Evolutionary conservation across 2,113 vertebrate species (phyloP).

Genomic region (Neodontobutis hainanensis): DNA sequence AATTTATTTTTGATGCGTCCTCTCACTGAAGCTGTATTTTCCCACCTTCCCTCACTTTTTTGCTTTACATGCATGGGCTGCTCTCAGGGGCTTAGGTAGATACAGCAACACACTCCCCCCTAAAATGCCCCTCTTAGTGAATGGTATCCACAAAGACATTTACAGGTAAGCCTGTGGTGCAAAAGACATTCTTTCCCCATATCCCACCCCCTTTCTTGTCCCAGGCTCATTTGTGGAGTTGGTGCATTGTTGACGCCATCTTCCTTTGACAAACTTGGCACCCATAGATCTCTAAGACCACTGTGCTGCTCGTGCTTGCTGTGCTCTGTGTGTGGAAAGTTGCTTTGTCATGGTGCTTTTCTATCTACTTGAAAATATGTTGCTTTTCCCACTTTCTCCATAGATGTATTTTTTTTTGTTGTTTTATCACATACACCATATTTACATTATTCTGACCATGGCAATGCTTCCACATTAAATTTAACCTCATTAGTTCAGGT

Average conservation of each 20-base stretch:
- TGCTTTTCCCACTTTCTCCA: constrained; percentile 25
- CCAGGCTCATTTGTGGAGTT: constrained; percentile 40
- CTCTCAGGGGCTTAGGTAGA: constrained; percentile 84
- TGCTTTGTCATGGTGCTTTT: constrained; percentile 29
- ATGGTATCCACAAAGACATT: constrained; percentile 87
- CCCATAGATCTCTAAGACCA: constrained; percentile 12
- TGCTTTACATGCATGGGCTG: constrained; percentile 64
- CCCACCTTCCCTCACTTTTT: constrained; percentile 42
- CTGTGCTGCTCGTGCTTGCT: constrained; percentile 52
- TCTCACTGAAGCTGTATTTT: constrained; percentile 49
- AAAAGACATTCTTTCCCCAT: constrained; percentile 12
- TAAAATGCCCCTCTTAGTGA: constrained; percentile 94
- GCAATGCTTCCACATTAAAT: background rate
- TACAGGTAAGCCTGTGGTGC: constrained; percentile 86
- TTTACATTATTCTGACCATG: too few relatives aligned
- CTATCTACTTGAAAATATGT: constrained; percentile 14
- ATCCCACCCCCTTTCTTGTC: constrained; percentile 27
- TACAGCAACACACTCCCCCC: constrained; percentile 89
- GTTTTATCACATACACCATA: constrained; percentile 3
- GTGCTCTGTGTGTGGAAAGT: constrained; percentile 31
- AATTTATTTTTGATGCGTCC: constrained; percentile 33
- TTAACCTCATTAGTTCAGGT: too few relatives aligned
- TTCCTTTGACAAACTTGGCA: constrained; percentile 17
- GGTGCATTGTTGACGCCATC: constrained; percentile 18
- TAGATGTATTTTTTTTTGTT: constrained; percentile 6